phyloP scores from a whole-genome alignment of 2,797 vertebrate genomes.

The Brotula barbata region DNA sequence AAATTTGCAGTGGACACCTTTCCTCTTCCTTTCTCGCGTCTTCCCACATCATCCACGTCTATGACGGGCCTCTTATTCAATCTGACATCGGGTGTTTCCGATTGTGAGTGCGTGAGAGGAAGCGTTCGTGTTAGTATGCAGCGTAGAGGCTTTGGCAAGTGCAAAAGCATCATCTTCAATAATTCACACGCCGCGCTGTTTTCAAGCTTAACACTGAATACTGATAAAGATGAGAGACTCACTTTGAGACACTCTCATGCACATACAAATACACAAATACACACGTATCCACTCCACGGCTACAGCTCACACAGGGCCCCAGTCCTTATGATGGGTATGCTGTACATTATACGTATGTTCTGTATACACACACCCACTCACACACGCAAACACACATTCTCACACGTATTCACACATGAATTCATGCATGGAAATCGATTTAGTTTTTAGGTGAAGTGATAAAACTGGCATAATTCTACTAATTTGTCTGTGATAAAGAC shows the following conservation, averaged over 20 bases:
- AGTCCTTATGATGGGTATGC: no score
- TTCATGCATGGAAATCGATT: no score
- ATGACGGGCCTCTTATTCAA: neutral
- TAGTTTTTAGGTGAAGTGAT: no score
- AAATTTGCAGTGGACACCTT: no score
- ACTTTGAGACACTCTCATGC: neutral
- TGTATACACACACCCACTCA: no score
- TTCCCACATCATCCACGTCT: neutral
- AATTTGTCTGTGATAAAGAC: no score
- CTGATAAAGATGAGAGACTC: constrained; percentile 20
- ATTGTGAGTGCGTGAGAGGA: constrained; percentile 1
- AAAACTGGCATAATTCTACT: no score
- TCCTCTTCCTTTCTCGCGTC: neutral
- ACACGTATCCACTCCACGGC: neutral
- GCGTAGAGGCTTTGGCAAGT: constrained; percentile 9
- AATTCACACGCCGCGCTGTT: constrained; percentile 25
- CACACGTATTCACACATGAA: no score
- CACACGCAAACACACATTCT: no score
- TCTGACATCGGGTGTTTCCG: neutral
- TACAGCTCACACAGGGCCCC: no score
- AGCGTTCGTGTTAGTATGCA: constrained; percentile 19
- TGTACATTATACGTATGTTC: no score
- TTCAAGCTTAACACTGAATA: constrained; percentile 13
- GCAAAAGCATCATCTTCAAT: constrained; percentile 27
- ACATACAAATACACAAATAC: neutral